Percentiles rank a stretch among this genome's conserved stretches.
These are phyloP conservation scores for Acheta domesticus DNA, from an alignment of 2,888 invertebrate genomes.

Conservation along the genomic window DNA sequence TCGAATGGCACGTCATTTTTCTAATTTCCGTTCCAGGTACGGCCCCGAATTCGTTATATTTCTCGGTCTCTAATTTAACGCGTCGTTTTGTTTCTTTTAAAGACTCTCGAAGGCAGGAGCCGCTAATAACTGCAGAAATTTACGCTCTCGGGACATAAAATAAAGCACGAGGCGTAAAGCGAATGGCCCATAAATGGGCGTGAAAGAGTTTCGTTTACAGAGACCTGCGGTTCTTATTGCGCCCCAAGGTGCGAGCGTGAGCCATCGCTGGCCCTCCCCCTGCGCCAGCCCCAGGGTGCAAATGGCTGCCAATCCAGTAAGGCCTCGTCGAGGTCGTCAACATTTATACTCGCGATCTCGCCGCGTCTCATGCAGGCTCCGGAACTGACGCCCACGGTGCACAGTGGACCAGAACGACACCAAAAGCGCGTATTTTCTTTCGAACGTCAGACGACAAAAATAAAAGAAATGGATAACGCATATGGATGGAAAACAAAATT, in stretches of 20 bases:
- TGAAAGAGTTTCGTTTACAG: background rate
- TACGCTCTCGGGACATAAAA: background rate
- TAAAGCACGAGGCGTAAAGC: background rate
- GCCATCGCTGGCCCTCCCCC: background rate
- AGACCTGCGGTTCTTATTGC: background rate
- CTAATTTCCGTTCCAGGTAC: background rate
- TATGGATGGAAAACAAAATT: too few relatives aligned
- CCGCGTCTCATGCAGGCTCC: background rate
- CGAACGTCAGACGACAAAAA: too few relatives aligned
- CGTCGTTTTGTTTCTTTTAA: background rate
- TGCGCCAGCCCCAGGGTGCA: background rate
- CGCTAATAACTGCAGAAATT: conserved; percentile 9
- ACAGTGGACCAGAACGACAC: too few relatives aligned
- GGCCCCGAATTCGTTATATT: background rate
- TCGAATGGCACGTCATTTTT: background rate
- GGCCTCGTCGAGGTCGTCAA: background rate
- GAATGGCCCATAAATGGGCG: conserved; percentile 9
- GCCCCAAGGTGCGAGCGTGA: background rate
- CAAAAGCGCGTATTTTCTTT: too few relatives aligned
- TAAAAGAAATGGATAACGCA: too few relatives aligned
- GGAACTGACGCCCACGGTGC: background rate
- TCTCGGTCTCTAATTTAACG: background rate
- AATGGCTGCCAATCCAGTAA: conserved; percentile 8
- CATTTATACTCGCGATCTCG: background rate
- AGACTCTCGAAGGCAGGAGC: background rate